Conservation (phyloP, 2,797 vertebrate genomes). For the Bovichtus diacanthus region DNA sequence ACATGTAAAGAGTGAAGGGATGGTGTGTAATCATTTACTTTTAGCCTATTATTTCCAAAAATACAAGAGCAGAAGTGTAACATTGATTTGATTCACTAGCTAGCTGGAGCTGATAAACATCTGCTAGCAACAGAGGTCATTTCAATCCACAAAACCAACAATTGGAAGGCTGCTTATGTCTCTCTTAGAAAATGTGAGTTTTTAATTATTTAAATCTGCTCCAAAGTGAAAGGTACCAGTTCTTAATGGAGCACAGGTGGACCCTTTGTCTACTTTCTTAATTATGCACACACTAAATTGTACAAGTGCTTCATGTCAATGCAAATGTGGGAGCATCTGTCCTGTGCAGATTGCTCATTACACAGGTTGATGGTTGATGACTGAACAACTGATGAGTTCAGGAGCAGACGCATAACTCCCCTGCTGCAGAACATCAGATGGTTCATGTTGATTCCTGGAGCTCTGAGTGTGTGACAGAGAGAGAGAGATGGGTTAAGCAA, state of each 20-base stretch:
- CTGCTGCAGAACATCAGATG: slow-evolving; percentile 18
- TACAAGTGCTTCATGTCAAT: background rate
- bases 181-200: background rate
- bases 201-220: background rate
- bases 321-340: slow-evolving; percentile 24
- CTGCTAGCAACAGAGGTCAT: background rate
- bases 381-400: slow-evolving; percentile 27
- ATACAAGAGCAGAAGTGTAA: background rate
- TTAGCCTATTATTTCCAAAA: background rate
- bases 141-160: background rate
- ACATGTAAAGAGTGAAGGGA: background rate
- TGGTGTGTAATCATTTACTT: background rate
- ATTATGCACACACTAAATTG: background rate
- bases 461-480: background rate
- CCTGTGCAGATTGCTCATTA: slow-evolving; percentile 17
- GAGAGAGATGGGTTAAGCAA: background rate
- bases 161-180: background rate
- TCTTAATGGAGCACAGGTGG: background rate
- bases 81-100: background rate
- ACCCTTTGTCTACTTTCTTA: slow-evolving; percentile 1
- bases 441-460: background rate
- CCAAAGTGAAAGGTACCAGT: background rate
- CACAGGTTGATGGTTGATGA: slow-evolving; percentile 27
- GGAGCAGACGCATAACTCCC: background rate
- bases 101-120: background rate